Evolutionary conservation across 2,888 invertebrate genomes (phyloP).

Genomic region (Dolichopus griseipennis): DNA sequence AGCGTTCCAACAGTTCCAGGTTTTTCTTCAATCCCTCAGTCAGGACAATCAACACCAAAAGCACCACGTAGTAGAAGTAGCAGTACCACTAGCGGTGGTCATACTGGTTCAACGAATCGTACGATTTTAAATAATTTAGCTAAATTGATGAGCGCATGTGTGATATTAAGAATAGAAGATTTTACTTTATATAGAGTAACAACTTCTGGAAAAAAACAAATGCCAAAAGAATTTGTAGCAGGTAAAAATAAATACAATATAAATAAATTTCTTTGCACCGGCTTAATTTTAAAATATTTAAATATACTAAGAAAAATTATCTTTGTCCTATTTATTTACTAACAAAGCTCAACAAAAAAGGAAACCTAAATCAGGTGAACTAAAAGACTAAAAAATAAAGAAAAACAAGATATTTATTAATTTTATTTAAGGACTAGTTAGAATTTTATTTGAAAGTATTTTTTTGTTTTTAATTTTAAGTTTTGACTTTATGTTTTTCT

Average conservation of each 20-base stretch:
- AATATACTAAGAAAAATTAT: conserved; percentile 13
- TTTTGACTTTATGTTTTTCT: too few species aligned
- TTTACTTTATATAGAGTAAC: conserved; percentile 80
- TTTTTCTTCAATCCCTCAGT: conserved; percentile 14
- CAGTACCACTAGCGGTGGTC: not conserved
- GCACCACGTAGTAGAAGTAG: conserved; percentile 11
- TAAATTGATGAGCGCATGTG: conserved; percentile 85
- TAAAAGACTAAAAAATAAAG: too few species aligned
- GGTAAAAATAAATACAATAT: conserved; percentile 45
- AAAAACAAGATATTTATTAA: too few species aligned
- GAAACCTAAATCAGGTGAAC: conserved; percentile 46
- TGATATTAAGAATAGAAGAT: conserved; percentile 82
- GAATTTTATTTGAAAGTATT: too few species aligned
- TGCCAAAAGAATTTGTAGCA: conserved; percentile 71
- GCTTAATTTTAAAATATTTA: not conserved
- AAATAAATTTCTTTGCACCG: not conserved
- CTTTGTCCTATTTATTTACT: conserved; percentile 26
- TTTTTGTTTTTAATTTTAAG: too few species aligned
- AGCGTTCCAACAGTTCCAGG: not conserved
- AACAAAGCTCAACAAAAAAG: conserved; percentile 49
- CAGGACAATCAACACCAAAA: conserved; percentile 25
- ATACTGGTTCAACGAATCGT: conserved; percentile 14
- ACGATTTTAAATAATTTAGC: conserved; percentile 63
- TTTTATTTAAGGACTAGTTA: too few species aligned
- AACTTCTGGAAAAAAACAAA: conserved; percentile 61